These are phyloP conservation scores for Chanos chanos DNA, from an alignment of 2,797 vertebrate species.

Conservation along the genomic window DNA sequence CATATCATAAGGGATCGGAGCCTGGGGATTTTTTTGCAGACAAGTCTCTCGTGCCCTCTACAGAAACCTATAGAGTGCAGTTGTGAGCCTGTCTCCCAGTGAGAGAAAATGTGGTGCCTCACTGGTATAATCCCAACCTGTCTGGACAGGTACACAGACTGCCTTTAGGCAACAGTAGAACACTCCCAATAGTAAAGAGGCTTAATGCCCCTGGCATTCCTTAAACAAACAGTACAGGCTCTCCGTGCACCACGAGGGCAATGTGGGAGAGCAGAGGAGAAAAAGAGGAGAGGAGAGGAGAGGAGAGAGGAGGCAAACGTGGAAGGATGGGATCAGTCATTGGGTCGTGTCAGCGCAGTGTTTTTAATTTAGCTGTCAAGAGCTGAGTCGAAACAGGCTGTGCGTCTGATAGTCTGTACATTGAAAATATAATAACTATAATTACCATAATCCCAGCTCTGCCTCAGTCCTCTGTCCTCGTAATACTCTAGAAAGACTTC, in stretches of 20 bases:
- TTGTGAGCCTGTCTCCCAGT: constrained; percentile 44
- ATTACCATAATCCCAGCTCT: constrained; percentile 72
- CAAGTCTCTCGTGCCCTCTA: constrained; percentile 56
- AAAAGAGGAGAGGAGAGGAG: constrained; percentile 33
- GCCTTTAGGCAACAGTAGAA: constrained; percentile 66
- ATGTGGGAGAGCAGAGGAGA: constrained; percentile 33
- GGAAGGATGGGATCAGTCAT: constrained; percentile 57
- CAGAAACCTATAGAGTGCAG: constrained; percentile 56
- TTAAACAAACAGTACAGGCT: constrained; percentile 51
- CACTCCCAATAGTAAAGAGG: constrained; percentile 52
- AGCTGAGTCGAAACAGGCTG: constrained; percentile 46
- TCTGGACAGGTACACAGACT: constrained; percentile 71
- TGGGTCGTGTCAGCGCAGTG: constrained; percentile 55
- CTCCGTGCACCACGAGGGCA: constrained; percentile 2
- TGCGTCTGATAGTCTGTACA: constrained; percentile 56
- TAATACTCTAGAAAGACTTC: constrained; percentile 52
- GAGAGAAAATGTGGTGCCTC: constrained; percentile 45
- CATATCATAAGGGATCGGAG: constrained; percentile 68
- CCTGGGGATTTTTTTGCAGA: constrained; percentile 63
- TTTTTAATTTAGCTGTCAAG: constrained; percentile 73
- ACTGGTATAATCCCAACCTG: constrained; percentile 66
- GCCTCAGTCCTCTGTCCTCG: constrained; percentile 50
- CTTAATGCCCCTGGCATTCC: constrained; percentile 54
- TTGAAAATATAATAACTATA: constrained; percentile 69
- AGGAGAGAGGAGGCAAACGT: constrained; percentile 21